These are phyloP conservation scores for Podilymbus podiceps DNA, from an alignment of 2,113 vertebrate genomes.

Conservation along the genomic window DNA sequence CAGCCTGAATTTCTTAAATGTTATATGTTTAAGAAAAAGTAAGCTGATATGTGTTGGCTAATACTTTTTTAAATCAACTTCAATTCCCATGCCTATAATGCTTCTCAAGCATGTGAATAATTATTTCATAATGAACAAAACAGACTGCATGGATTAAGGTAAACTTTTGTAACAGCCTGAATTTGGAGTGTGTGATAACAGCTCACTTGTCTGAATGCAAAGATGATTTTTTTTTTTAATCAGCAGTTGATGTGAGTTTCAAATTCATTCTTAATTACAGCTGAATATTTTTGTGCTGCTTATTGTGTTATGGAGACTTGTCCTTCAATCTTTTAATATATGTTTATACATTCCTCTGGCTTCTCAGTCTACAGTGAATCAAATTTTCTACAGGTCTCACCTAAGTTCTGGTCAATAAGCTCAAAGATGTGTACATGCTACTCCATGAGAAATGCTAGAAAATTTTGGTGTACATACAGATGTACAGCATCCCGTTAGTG, in stretches of 20 bases:
- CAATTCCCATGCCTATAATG: not conserved
- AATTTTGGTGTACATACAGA: not conserved
- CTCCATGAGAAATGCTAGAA: not conserved
- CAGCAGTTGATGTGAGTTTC: not conserved
- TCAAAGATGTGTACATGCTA: not conserved
- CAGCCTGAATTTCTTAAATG: not conserved
- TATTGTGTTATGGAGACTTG: not conserved
- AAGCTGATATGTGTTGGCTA: not conserved
- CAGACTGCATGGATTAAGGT: not conserved
- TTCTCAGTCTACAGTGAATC: not conserved
- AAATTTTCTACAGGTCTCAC: not conserved
- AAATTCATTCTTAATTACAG: not conserved
- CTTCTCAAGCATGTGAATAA: not conserved
- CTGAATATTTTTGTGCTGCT: not conserved
- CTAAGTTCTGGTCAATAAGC: not conserved
- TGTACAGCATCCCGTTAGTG: accelerated
- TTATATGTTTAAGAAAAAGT: not conserved
- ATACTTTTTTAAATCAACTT: not conserved
- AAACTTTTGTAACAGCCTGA: not conserved
- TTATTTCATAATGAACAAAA: not conserved
- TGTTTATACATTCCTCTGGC: not conserved
- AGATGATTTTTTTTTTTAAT: not conserved
- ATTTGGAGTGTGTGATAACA: not conserved
- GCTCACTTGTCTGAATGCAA: not conserved
- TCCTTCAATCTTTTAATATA: not conserved